A percentile compares a stretch with the other conserved stretches of the same genome.
phyloP scores from a whole-genome alignment of 2,797 vertebrate species.

The Acanthis flammea region DNA sequence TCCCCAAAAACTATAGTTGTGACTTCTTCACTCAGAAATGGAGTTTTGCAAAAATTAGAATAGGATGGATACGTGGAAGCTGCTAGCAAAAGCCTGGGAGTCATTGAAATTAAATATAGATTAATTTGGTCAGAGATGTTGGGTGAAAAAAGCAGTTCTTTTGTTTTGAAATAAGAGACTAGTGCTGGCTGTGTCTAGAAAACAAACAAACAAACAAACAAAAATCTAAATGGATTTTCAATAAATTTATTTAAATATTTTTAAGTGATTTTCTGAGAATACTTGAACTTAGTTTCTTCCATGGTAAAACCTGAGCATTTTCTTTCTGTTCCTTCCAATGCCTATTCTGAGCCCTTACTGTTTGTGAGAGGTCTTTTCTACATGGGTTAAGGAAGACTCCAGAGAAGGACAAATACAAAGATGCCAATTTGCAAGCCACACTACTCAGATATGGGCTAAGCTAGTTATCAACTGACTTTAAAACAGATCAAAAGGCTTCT shows the following conservation, averaged over 20 bases:
- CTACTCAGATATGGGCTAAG: background rate
- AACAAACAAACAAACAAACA: background rate
- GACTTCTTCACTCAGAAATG: background rate
- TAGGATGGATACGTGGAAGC: background rate
- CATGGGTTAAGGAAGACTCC: background rate
- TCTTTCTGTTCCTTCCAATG: background rate
- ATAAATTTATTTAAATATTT: background rate
- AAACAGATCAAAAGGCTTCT: background rate
- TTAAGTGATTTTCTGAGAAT: background rate
- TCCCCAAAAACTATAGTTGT: background rate
- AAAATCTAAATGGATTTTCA: background rate
- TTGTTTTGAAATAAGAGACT: background rate
- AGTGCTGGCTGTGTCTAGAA: background rate
- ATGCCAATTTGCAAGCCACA: background rate
- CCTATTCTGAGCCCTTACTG: background rate
- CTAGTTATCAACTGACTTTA: background rate
- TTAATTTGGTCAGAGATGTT: background rate
- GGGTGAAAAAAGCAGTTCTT: accelerated
- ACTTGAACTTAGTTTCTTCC: background rate
- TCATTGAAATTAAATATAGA: background rate
- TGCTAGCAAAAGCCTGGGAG: background rate
- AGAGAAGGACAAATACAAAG: background rate
- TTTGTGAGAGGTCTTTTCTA: background rate
- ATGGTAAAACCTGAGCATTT: background rate
- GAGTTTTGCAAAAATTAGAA: background rate